Conservation (phyloP, 1,140 invertebrate genomes). For the Polyergus mexicanus region DNA sequence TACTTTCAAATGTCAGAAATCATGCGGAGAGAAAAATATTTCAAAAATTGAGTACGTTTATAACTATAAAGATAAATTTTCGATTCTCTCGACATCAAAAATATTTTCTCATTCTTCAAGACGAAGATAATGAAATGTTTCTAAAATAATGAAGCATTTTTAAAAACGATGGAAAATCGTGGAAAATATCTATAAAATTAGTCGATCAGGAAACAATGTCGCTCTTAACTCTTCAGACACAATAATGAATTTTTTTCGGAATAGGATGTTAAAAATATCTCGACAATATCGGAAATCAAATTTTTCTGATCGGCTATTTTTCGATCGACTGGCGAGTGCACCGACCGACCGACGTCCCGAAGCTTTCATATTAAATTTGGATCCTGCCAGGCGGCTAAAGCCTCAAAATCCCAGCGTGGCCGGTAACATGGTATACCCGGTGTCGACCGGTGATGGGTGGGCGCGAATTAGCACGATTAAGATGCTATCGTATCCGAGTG, state of each 20-base stretch:
- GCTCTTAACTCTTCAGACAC: not conserved
- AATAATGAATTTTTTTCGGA: not conserved
- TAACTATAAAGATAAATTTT: not conserved
- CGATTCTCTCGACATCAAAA: not conserved
- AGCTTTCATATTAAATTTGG: slow-evolving; percentile 60
- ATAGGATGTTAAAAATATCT: not conserved
- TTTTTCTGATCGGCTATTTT: not conserved
- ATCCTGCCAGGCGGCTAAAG: slow-evolving; percentile 29
- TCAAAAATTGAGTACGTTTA: not conserved
- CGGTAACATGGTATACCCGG: slow-evolving; percentile 54
- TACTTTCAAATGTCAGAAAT: not conserved
- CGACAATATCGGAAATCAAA: slow-evolving; percentile 3
- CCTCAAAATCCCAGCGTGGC: slow-evolving; percentile 57
- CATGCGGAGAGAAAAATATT: not conserved
- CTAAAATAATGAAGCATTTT: not conserved
- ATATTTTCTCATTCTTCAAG: not conserved
- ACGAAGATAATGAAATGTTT: not conserved
- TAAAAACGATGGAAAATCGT: not conserved
- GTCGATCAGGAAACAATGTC: not conserved
- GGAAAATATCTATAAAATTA: not conserved
- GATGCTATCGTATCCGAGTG: slow-evolving; percentile 70
- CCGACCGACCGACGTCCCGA: not conserved
- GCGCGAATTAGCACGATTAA: slow-evolving; percentile 75
- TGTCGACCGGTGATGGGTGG: slow-evolving; percentile 70
- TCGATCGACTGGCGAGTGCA: not conserved